phyloP scores from a whole-genome alignment of 2,888 invertebrate genomes.

The Xestia rhomboidea region DNA sequence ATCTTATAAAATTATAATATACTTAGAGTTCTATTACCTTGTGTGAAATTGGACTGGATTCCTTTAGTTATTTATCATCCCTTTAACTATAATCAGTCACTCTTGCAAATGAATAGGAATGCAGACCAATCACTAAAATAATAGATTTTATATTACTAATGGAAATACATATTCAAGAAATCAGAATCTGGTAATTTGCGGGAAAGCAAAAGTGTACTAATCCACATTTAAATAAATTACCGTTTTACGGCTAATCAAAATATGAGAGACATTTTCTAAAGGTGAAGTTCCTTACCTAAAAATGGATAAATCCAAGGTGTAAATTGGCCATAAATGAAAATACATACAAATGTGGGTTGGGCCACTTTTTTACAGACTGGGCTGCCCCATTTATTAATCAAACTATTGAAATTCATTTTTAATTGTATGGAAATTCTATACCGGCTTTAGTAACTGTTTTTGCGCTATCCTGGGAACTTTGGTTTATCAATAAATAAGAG shows the following conservation, averaged over 20 bases:
- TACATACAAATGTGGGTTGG: slow-evolving; percentile 56
- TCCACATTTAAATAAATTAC: slow-evolving; percentile 42
- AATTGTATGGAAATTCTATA: slow-evolving; percentile 52
- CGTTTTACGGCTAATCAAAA: slow-evolving; percentile 4
- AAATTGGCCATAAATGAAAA: slow-evolving; percentile 50
- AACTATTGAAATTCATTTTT: slow-evolving; percentile 25
- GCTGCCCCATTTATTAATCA: slow-evolving; percentile 49
- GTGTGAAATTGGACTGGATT: slow-evolving; percentile 74
- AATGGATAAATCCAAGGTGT: slow-evolving; percentile 30
- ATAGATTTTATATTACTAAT: slow-evolving; percentile 62
- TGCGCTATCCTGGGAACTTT: slow-evolving; percentile 57
- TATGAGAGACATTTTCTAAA: slow-evolving; percentile 18
- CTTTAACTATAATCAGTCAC: slow-evolving; percentile 67
- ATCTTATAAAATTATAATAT: neutral
- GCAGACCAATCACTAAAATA: slow-evolving; percentile 75
- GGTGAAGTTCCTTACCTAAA: slow-evolving; percentile 40
- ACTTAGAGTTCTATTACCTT: slow-evolving; percentile 72
- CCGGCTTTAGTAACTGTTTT: slow-evolving; percentile 62
- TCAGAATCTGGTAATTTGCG: slow-evolving; percentile 26
- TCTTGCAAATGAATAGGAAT: slow-evolving; percentile 73
- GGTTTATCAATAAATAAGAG: slow-evolving; percentile 80
- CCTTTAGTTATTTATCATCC: slow-evolving; percentile 43
- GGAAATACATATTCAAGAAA: slow-evolving; percentile 46
- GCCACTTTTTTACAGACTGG: slow-evolving; percentile 48
- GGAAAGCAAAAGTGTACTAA: slow-evolving; percentile 52